A percentile compares a stretch with the other conserved stretches of the same genome.
Evolutionary conservation across 2,888 invertebrate genomes (phyloP).

Genomic region (Sarcophaga variegata): DNA sequence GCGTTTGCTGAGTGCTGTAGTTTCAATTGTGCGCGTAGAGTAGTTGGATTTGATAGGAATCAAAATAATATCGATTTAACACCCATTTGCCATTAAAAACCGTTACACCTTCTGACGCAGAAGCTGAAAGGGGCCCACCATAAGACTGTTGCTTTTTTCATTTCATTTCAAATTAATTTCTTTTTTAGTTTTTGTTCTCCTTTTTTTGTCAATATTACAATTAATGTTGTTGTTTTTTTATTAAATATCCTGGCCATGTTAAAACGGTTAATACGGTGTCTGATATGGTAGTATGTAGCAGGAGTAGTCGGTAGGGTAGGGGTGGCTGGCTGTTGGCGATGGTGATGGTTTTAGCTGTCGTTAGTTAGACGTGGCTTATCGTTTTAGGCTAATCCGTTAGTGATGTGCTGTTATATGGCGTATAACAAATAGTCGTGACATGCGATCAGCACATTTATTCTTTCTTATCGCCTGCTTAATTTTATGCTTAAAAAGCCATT

Average conservation of each 20-base stretch:
- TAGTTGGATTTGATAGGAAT: conserved; percentile 44
- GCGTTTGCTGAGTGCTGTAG: not conserved
- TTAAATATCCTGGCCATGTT: conserved; percentile 34
- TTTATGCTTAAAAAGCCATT: conserved; percentile 70
- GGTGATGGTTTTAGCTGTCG: conserved; percentile 4
- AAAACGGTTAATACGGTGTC: not conserved
- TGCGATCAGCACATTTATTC: conserved; percentile 69
- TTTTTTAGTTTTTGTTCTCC: conserved; percentile 17
- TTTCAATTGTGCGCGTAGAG: not conserved
- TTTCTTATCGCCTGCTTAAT: conserved; percentile 69
- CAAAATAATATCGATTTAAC: conserved; percentile 50
- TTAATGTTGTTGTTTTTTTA: conserved; percentile 30
- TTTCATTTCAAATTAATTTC: not conserved
- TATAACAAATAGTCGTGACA: conserved; percentile 59
- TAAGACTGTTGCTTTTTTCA: conserved; percentile 24
- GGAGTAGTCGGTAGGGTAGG: not conserved
- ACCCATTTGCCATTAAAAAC: conserved; percentile 25
- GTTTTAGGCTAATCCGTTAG: conserved; percentile 73
- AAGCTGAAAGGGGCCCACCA: not conserved
- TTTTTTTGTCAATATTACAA: conserved; percentile 43
- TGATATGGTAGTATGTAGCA: not conserved
- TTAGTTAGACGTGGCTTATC: conserved; percentile 70
- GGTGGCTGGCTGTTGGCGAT: not conserved
- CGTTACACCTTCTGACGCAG: conserved; percentile 29
- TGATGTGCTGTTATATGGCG: conserved; percentile 20